These are phyloP conservation scores for Protonemura montana DNA, from an alignment of 2,888 invertebrate species.

Conservation along the genomic window DNA sequence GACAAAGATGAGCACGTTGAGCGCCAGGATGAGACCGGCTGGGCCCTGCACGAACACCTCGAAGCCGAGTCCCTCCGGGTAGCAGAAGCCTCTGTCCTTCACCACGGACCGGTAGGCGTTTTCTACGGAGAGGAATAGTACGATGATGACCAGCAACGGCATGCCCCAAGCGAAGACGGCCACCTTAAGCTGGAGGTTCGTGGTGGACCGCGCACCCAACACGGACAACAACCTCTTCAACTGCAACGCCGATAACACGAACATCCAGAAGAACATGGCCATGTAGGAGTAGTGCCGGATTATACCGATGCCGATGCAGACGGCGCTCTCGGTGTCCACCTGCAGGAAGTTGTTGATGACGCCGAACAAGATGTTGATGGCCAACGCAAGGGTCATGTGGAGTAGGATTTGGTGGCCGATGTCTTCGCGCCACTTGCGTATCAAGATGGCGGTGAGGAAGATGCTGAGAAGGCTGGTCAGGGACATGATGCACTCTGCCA, in stretches of 20 bases:
- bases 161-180: neutral
- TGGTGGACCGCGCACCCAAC: neutral
- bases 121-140: neutral
- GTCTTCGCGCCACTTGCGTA: neutral
- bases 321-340: neutral
- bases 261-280: slow-evolving; percentile 23
- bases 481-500: neutral
- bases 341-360: neutral
- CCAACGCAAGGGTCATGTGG: neutral
- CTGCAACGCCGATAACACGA: neutral
- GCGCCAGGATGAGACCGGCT: neutral
- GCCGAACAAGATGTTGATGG: neutral
- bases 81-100: slow-evolving; percentile 14
- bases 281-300: slow-evolving; percentile 16
- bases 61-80: neutral
- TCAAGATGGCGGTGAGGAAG: neutral
- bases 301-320: neutral
- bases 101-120: neutral
- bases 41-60: neutral
- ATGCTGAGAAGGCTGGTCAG: neutral
- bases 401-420: neutral
- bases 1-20: neutral
- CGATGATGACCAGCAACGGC: neutral
- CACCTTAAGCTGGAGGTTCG: neutral
- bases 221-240: neutral